These are phyloP conservation scores for Manis javanica DNA, from an alignment of 2,797 vertebrate genomes.

Conservation along the genomic window DNA sequence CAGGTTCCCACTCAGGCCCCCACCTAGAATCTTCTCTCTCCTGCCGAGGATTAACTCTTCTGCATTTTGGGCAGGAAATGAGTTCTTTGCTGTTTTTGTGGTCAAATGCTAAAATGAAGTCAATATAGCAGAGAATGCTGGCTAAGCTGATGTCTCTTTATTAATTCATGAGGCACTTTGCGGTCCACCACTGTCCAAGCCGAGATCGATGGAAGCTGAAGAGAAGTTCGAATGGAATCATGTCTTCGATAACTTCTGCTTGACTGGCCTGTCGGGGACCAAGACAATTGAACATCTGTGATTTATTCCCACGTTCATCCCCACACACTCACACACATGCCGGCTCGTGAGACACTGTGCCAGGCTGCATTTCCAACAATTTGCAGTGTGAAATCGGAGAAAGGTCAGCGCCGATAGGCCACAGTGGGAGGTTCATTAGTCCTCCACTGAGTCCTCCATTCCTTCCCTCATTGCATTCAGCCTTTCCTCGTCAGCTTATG, in stretches of 20 bases:
- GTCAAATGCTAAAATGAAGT: slow-evolving; percentile 84
- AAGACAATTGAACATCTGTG: slow-evolving; percentile 55
- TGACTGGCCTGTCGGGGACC: slow-evolving; percentile 48
- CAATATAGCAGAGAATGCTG: slow-evolving; percentile 82
- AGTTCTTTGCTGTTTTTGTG: slow-evolving; percentile 83
- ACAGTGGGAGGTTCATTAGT: neutral
- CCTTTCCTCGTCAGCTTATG: neutral
- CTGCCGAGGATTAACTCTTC: slow-evolving; percentile 62
- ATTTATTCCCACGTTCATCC: slow-evolving; percentile 63
- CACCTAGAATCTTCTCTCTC: neutral
- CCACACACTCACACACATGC: neutral
- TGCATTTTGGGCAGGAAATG: slow-evolving; percentile 82
- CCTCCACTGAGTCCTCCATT: neutral
- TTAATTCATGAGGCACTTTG: slow-evolving; percentile 77
- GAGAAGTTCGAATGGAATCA: slow-evolving; percentile 54
- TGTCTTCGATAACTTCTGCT: slow-evolving; percentile 70
- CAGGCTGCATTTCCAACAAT: neutral
- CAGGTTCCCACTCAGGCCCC: neutral
- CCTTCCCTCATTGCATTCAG: neutral
- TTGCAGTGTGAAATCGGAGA: neutral
- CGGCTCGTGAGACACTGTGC: neutral
- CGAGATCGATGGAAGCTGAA: slow-evolving; percentile 66
- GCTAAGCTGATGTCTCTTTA: slow-evolving; percentile 76
- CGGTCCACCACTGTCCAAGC: slow-evolving; percentile 74
- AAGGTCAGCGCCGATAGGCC: neutral